phyloP scores from a whole-genome alignment of 2,888 invertebrate species.

The Dicyrtomina minuta region DNA sequence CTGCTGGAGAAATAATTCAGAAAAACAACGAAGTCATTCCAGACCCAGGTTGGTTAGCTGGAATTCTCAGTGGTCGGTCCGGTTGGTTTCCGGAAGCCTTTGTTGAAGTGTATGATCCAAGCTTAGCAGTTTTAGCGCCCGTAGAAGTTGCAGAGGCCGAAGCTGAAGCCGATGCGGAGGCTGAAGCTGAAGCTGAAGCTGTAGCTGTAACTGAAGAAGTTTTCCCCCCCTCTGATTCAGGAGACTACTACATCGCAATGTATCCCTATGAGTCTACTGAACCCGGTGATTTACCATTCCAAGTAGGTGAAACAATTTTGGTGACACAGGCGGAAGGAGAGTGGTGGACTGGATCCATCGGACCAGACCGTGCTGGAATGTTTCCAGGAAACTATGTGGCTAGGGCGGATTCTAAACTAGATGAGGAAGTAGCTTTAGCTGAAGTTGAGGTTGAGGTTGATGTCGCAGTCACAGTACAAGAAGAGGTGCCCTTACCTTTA shows the following conservation, averaged over 20 bases:
- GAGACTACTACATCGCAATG: constrained; percentile 80
- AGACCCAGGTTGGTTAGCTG: constrained; percentile 97
- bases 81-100: constrained; percentile 98
- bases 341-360: constrained; percentile 97
- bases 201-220: constrained; percentile 9
- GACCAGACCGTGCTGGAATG: constrained; percentile 74
- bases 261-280: constrained; percentile 89
- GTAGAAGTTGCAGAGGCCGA: constrained; percentile 54
- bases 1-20: constrained; percentile 88
- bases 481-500: constrained; percentile 12
- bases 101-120: constrained; percentile 63
- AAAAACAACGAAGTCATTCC: constrained; percentile 60
- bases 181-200: not conserved
- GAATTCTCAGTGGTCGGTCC: constrained; percentile 82
- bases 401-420: constrained; percentile 60
- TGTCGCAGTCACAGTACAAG: constrained; percentile 23
- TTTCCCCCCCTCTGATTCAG: not conserved
- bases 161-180: constrained; percentile 53
- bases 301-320: constrained; percentile 78
- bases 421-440: constrained; percentile 31
- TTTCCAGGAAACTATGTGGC: constrained; percentile 98
- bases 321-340: constrained; percentile 90
- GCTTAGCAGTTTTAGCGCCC: not conserved
- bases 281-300: constrained; percentile 86
- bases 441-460: constrained; percentile 27